Conservation (phyloP, 1,140 invertebrate genomes). For the Drosophila punjabiensis region DNA sequence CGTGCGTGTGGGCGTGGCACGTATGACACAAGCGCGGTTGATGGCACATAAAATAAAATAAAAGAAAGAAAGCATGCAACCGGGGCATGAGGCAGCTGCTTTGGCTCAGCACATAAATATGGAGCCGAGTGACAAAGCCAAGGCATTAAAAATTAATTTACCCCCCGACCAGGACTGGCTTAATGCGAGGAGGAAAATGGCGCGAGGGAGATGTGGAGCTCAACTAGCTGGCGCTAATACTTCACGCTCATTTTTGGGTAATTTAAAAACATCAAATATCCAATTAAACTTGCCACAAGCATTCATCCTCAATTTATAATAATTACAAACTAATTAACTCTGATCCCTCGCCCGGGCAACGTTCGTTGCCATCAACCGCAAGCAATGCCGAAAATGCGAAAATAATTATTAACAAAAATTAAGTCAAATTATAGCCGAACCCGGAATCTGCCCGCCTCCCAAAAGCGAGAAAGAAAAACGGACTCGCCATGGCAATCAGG, state of each 20-base stretch:
- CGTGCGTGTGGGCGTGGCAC: slow-evolving; percentile 68
- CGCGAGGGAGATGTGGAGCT: neutral
- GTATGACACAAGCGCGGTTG: slow-evolving; percentile 74
- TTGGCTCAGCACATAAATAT: slow-evolving; percentile 69
- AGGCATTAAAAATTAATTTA: slow-evolving; percentile 81
- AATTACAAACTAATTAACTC: slow-evolving; percentile 84
- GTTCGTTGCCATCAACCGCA: slow-evolving; percentile 55
- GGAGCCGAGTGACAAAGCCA: slow-evolving; percentile 62
- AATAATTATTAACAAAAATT: slow-evolving; percentile 85
- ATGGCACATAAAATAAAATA: slow-evolving; percentile 39
- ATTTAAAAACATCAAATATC: slow-evolving; percentile 83
- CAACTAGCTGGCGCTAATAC: slow-evolving; percentile 52
- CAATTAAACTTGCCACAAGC: slow-evolving; percentile 84
- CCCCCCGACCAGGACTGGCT: slow-evolving; percentile 63
- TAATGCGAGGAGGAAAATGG: slow-evolving; percentile 8
- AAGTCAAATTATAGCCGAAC: slow-evolving; percentile 70
- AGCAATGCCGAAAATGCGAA: slow-evolving; percentile 77
- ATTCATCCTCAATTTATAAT: slow-evolving; percentile 84
- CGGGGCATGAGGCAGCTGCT: slow-evolving; percentile 56
- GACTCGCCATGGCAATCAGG: slow-evolving; percentile 57
- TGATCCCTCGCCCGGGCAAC: slow-evolving; percentile 74
- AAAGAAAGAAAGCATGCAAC: slow-evolving; percentile 28
- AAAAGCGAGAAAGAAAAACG: slow-evolving; percentile 3
- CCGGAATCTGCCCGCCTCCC: slow-evolving; percentile 11
- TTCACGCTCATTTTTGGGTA: slow-evolving; percentile 71